These are phyloP conservation scores for Hylaeus volcanicus DNA, from an alignment of 1,140 invertebrate genomes.

Conservation along the genomic window DNA sequence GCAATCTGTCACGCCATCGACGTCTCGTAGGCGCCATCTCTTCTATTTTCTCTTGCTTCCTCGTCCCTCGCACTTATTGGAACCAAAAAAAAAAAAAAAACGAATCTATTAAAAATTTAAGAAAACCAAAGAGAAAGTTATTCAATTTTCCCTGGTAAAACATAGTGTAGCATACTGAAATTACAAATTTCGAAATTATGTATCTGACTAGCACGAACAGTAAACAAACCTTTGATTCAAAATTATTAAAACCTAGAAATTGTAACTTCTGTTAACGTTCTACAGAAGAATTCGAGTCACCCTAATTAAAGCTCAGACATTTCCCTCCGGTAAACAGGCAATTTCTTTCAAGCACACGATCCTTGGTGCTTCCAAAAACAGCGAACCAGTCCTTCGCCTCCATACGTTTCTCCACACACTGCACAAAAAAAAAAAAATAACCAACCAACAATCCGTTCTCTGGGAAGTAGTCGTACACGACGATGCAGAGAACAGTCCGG, in stretches of 20 bases:
- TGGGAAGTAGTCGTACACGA: constrained; percentile 13
- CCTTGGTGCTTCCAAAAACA: constrained; percentile 34
- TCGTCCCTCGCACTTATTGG: constrained; percentile 14
- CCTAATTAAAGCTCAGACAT: not conserved
- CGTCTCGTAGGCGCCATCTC: constrained; percentile 64
- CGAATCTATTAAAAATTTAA: constrained; percentile 22
- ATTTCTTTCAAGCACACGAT: not conserved
- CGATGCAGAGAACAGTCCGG: constrained; percentile 31
- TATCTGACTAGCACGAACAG: too few species aligned
- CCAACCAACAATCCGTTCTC: not conserved
- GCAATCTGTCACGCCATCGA: constrained; percentile 80
- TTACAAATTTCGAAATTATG: too few species aligned
- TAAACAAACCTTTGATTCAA: too few species aligned
- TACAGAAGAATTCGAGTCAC: not conserved
- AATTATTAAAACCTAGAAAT: too few species aligned
- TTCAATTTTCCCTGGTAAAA: too few species aligned
- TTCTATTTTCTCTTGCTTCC: constrained; percentile 36
- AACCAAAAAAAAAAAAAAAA: not conserved
- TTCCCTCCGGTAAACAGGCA: too few species aligned
- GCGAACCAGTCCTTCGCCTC: not conserved
- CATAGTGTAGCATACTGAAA: too few species aligned
- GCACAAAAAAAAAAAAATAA: not conserved
- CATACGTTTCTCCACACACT: not conserved
- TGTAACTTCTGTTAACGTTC: too few species aligned
- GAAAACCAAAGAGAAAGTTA: too few species aligned